Percentiles rank a stretch among this genome's conserved stretches.
phyloP scores from a whole-genome alignment of 2,888 invertebrate genomes.

The Scaptodrosophila latifasciaeformis region DNA sequence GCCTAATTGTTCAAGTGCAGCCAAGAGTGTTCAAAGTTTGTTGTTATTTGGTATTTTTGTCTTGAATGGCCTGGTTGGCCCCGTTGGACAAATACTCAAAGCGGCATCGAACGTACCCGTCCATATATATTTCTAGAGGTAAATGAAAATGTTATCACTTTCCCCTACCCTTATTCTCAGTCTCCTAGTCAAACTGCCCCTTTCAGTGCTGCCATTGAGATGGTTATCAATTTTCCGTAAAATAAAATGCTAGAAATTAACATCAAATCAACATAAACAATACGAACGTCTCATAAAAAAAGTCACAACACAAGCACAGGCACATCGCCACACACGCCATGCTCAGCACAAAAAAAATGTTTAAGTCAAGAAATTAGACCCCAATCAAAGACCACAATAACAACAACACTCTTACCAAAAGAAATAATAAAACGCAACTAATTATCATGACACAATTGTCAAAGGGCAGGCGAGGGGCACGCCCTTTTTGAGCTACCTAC shows the following conservation, averaged over 20 bases:
- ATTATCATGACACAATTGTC: constrained; percentile 69
- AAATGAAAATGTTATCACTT: constrained; percentile 42
- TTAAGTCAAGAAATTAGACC: constrained; percentile 34
- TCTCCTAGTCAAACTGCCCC: constrained; percentile 4
- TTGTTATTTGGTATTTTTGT: too few species aligned
- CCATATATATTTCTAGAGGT: constrained; percentile 38
- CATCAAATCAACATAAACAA: constrained; percentile 67
- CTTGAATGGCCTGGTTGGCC: too few species aligned
- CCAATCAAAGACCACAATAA: constrained; percentile 26
- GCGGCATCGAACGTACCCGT: constrained; percentile 12
- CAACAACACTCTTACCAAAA: constrained; percentile 8
- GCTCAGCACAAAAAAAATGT: constrained; percentile 34
- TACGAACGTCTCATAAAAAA: constrained; percentile 47
- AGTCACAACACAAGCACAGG: constrained; percentile 40
- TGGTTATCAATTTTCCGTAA: constrained; percentile 65
- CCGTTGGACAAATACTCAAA: constrained; percentile 18
- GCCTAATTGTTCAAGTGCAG: constrained; percentile 38
- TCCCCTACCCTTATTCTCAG: constrained; percentile 7
- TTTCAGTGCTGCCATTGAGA: constrained; percentile 24
- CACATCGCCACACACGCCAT: constrained; percentile 20
- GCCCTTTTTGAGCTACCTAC: background rate
- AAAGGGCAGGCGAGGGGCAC: constrained; percentile 26
- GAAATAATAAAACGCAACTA: constrained; percentile 30
- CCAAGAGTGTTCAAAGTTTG: too few species aligned
- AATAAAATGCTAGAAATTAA: constrained; percentile 56